Conservation (phyloP, 2,888 invertebrate species). For the Lasioglossum oenotherae region DNA sequence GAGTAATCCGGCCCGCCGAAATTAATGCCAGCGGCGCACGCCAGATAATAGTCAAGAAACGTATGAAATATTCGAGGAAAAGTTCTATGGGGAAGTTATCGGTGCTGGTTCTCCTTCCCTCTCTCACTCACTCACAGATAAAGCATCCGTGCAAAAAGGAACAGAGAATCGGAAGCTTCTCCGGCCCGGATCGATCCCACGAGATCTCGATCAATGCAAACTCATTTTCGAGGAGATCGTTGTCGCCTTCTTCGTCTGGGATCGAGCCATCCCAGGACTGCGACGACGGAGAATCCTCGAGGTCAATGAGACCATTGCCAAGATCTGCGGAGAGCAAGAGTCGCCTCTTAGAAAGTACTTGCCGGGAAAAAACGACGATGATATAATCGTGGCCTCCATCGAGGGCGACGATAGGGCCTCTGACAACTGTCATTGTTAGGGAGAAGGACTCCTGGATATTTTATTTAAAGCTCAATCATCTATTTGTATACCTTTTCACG, state of each 20-base stretch:
- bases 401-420: constrained; percentile 37
- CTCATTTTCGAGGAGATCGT: constrained; percentile 9
- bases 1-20: constrained; percentile 47
- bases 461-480: background rate
- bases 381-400: constrained; percentile 66
- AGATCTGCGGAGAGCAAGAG: constrained; percentile 21
- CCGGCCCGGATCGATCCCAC: background rate
- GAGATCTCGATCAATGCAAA: constrained; percentile 18
- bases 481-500: background rate
- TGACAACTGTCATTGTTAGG: background rate
- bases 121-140: background rate
- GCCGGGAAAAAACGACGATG: constrained; percentile 35
- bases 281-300: constrained; percentile 6
- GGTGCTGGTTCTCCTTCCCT: background rate
- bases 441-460: background rate
- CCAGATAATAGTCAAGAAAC: constrained; percentile 19
- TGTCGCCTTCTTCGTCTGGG: background rate
- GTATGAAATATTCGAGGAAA: constrained; percentile 15
- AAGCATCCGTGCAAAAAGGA: background rate
- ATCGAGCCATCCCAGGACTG: background rate
- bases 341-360: constrained; percentile 53
- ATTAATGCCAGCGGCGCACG: constrained; percentile 8
- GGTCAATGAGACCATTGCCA: constrained; percentile 27
- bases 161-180: constrained; percentile 26
- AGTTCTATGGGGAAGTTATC: constrained; percentile 18